These are phyloP conservation scores for Melanophora roralis DNA, from an alignment of 2,888 invertebrate species.

Conservation along the genomic window DNA sequence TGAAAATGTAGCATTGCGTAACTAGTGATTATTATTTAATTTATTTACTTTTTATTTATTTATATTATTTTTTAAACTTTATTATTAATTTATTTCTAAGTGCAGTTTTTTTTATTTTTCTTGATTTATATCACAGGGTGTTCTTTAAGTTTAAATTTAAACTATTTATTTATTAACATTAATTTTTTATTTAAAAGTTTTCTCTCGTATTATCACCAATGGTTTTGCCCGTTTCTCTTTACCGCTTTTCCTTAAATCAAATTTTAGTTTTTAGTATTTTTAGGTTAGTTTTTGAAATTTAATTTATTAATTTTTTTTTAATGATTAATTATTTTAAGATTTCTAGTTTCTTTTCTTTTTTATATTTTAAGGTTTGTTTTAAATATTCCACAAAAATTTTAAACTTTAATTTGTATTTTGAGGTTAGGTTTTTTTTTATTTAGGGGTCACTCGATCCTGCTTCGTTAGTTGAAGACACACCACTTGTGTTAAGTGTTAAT, in stretches of 20 bases:
- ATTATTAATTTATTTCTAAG: conserved; percentile 26
- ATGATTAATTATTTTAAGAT: not conserved
- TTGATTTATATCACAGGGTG: conserved; percentile 43
- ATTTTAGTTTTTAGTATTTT: not conserved
- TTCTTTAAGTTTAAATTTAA: conserved; percentile 2
- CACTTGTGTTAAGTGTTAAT: too few relatives aligned
- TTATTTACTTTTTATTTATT: too few relatives aligned
- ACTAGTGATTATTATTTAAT: not conserved
- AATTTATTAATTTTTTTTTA: too few relatives aligned
- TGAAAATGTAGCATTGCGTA: conserved; percentile 21
- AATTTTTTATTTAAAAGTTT: not conserved
- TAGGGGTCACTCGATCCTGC: too few relatives aligned
- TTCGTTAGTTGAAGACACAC: too few relatives aligned
- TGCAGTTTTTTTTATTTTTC: conserved; percentile 24
- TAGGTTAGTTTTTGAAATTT: too few relatives aligned
- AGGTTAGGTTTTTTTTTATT: conserved; percentile 21
- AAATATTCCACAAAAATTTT: too few relatives aligned
- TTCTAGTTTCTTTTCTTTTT: not conserved
- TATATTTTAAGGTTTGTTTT: too few relatives aligned
- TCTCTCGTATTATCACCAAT: not conserved
- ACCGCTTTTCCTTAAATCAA: not conserved
- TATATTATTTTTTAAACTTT: not conserved
- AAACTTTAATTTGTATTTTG: too few relatives aligned
- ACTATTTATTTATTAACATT: not conserved
- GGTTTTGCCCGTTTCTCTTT: not conserved